Evolutionary conservation across 2,888 invertebrate genomes (phyloP).

Genomic region (Spicauda simplicius): DNA sequence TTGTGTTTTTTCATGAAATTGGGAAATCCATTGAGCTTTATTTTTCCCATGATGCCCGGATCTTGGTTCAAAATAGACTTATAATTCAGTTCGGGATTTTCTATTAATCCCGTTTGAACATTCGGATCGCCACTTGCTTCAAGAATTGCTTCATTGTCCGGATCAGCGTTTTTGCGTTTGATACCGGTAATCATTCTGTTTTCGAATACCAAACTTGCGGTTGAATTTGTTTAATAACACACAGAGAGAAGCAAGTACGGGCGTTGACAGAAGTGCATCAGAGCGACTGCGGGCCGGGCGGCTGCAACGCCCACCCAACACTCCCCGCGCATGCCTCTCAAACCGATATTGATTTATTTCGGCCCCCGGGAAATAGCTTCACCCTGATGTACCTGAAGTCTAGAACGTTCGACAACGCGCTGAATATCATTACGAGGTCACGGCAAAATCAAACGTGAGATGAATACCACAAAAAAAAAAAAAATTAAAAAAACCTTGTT

Average conservation of each 20-base stretch:
- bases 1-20: background rate
- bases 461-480: no score
- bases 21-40: background rate
- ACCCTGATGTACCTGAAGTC: background rate
- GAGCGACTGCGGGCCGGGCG: slow-evolving; percentile 1
- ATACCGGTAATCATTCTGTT: background rate
- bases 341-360: slow-evolving; percentile 15
- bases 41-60: background rate
- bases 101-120: background rate
- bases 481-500: no score
- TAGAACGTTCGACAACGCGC: background rate
- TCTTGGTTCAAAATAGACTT: background rate
- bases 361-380: background rate
- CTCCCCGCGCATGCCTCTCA: slow-evolving; percentile 16
- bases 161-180: background rate
- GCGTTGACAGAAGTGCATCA: background rate
- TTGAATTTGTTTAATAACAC: background rate
- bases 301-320: background rate
- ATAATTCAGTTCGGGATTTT: background rate
- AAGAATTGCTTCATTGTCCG: background rate
- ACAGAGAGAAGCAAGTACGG: background rate
- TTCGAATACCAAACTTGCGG: background rate
- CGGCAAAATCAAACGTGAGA: no score
- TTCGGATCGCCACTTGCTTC: background rate
- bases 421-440: no score